A percentile compares a stretch with the other conserved stretches of the same genome.
Evolutionary conservation across 2,113 vertebrate species (phyloP).

Genomic region (Mormoops blainvillei): DNA sequence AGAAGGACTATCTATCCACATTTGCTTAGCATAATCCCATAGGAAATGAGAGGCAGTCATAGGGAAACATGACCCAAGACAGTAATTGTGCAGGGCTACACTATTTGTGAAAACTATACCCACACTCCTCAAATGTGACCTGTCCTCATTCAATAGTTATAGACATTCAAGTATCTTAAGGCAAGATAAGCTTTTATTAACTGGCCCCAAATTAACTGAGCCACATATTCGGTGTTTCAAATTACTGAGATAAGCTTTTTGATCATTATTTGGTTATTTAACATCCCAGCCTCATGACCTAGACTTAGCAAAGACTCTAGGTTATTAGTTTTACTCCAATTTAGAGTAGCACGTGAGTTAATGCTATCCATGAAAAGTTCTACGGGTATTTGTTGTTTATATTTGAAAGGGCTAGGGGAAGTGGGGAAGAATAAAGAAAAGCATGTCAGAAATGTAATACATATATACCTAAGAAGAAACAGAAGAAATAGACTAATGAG

Average conservation of each 20-base stretch:
- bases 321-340: constrained; percentile 10
- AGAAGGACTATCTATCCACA: background rate
- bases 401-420: background rate
- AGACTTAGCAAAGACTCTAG: background rate
- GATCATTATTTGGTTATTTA: constrained; percentile 39
- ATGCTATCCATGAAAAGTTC: background rate
- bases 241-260: constrained; percentile 49
- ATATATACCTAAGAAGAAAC: background rate
- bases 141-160: constrained; percentile 52
- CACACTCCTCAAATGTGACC: constrained; percentile 28
- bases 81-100: background rate
- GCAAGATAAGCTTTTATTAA: constrained; percentile 52
- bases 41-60: constrained; percentile 9
- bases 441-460: background rate
- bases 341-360: background rate
- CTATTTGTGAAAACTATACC: constrained; percentile 34
- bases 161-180: constrained; percentile 18
- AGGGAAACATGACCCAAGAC: background rate
- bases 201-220: constrained; percentile 51
- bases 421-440: background rate
- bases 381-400: background rate
- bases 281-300: background rate
- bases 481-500: background rate
- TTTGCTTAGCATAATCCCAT: constrained; percentile 11
- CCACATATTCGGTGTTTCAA: constrained; percentile 30